phyloP scores from a whole-genome alignment of 2,113 vertebrate genomes.

The Polypterus bichir region DNA sequence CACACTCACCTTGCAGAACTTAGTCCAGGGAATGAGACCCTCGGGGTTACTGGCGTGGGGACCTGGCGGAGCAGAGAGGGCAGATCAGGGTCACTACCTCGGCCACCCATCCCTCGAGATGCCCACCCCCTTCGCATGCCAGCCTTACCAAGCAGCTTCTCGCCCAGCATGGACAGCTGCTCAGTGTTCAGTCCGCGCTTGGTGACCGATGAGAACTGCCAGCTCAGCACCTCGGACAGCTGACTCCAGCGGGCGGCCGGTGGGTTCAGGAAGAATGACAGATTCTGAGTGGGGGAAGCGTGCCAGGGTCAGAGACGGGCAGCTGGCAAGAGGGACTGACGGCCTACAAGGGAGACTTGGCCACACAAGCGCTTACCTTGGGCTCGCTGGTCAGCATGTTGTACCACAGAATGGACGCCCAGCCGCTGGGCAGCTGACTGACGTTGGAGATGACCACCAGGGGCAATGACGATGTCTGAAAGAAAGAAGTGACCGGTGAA shows the following conservation, averaged over 20 bases:
- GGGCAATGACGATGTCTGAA: constrained; percentile 75
- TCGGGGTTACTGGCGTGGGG: constrained; percentile 53
- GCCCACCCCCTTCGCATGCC: not conserved
- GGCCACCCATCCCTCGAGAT: too few relatives aligned
- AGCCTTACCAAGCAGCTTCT: constrained; percentile 43
- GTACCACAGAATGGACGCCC: constrained; percentile 97
- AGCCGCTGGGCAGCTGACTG: constrained; percentile 89
- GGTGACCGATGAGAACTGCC: constrained; percentile 83
- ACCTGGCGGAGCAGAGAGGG: constrained; percentile 38
- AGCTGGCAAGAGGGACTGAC: not conserved
- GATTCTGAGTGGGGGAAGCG: constrained; percentile 43
- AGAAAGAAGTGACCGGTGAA: constrained; percentile 10
- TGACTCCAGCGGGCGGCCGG: constrained; percentile 64
- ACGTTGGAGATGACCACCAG: constrained; percentile 94
- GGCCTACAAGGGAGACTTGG: not conserved
- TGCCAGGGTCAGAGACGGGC: too few relatives aligned
- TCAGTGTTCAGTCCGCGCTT: constrained; percentile 66
- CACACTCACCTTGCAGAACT: constrained; percentile 82
- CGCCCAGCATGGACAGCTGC: constrained; percentile 57
- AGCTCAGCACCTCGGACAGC: constrained; percentile 74
- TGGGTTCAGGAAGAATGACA: constrained; percentile 72
- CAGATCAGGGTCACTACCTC: too few relatives aligned
- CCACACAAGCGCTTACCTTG: constrained; percentile 48
- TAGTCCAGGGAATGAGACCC: constrained; percentile 79
- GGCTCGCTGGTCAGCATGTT: constrained; percentile 85